Evolutionary conservation across 2,888 invertebrate genomes (phyloP).

Genomic region (Venusia cambrica): DNA sequence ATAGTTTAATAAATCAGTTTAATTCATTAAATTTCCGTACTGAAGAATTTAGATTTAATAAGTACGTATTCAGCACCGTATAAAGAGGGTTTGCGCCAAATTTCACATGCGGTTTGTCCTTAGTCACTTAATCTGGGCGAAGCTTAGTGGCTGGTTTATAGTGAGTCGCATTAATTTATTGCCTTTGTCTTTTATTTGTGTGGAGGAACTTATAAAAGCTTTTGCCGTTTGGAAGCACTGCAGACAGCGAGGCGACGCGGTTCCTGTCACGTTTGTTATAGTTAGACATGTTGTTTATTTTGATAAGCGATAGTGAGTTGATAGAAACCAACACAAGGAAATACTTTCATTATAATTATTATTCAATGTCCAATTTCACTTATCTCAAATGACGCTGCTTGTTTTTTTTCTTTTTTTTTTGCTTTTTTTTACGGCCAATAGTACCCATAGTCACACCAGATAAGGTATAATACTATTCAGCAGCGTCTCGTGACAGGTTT

Average conservation of each 20-base stretch:
- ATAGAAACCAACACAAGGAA: neutral
- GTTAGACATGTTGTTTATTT: conserved; percentile 13
- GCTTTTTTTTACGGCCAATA: no score
- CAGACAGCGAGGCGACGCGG: conserved; percentile 28
- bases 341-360: no score
- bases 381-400: no score
- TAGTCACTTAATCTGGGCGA: conserved; percentile 52
- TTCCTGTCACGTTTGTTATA: conserved; percentile 14
- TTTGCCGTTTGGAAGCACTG: conserved; percentile 37
- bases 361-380: no score
- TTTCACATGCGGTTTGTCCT: conserved; percentile 54
- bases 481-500: no score
- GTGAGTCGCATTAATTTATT: conserved; percentile 60
- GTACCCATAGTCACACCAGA: no score
- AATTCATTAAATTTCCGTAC: no score
- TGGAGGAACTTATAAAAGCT: conserved; percentile 49
- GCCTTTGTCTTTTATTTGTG: conserved; percentile 55
- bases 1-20: no score
- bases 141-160: conserved; percentile 52
- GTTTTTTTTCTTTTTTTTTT: no score
- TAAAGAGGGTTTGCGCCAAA: conserved; percentile 46
- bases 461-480: no score
- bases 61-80: conserved; percentile 37
- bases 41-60: no score
- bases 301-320: conserved; percentile 4